Base-by-base conservation (phyloP, 2,797 vertebrate genomes). In the Sebastiscus tertius region DNA sequence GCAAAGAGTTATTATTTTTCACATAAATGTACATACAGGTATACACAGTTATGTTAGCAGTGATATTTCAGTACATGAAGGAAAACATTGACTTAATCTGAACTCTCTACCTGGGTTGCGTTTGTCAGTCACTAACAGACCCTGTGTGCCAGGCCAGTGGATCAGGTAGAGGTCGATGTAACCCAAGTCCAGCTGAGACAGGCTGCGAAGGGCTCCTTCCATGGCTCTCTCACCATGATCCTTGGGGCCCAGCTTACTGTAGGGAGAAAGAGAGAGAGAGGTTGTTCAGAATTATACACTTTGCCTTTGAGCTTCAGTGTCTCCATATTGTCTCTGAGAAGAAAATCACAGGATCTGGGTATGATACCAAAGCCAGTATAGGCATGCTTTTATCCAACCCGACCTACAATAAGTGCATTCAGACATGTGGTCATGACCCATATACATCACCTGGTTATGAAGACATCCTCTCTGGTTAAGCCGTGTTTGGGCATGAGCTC, bases 121-220 rank as follows among this genome's bases (percentile, higher is more conserved):
- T 16, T 87, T 55, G 81, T 97, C 96, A 9, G 80, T 58, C 55
- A 95, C 94, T 0, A 11, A 82, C 63, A 93, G 59, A 22, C 96
- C 96, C 79, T 96, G 95, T 3, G 95, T 96, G 16, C 96, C 97
- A 0, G 96, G 97, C 97, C 96, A 97, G 86, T 97, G 97, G 85
- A 97, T 94, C 33, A 97, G 91, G 82, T 96, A 97, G 7, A 97
- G 95, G 74, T 97, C 97, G n/a, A 97, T 94, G 85, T 97, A 97
- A 36, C 84, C 94, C 69, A 95, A 67, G 39, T 91, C 95, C 77
- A 97, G 87, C 64, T 95, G 88, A 22, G 93, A 79, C 84, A 97
- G 77, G 79, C 96, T 97, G 18, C 34, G 88, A 5, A 94, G 83
- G 76, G 96, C 96, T 16, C 92, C 96, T 1, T 93, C 87, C 73